Percentiles rank a stretch among this genome's conserved stretches.
These are phyloP conservation scores for Nibea coibor DNA, from an alignment of 2,113 vertebrate genomes.

Conservation along the genomic window DNA sequence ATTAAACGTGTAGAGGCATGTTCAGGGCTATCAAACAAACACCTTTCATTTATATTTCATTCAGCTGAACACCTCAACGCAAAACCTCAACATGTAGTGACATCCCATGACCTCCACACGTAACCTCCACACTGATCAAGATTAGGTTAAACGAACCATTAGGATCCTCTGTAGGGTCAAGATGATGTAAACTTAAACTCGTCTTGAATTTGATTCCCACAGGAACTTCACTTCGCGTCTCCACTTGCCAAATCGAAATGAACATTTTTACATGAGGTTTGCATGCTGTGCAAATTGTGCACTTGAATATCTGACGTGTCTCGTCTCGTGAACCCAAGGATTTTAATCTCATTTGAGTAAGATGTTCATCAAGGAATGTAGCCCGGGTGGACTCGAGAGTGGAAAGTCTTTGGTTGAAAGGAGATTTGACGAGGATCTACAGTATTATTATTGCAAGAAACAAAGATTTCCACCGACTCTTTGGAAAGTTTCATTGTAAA, in stretches of 20 bases:
- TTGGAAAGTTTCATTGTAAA: neutral
- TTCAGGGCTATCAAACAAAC: neutral
- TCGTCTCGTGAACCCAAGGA: neutral
- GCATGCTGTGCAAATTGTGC: slow-evolving; percentile 60
- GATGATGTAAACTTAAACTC: neutral
- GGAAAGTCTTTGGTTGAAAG: neutral
- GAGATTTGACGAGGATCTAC: neutral
- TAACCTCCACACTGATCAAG: slow-evolving; percentile 15
- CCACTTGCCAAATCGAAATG: neutral
- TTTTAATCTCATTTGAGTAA: slow-evolving; percentile 70
- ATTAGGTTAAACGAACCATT: slow-evolving; percentile 5
- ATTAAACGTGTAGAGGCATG: neutral
- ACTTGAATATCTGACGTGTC: neutral
- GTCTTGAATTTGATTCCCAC: neutral
- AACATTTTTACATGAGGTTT: slow-evolving; percentile 71
- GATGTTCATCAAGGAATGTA: neutral
- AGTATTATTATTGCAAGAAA: neutral
- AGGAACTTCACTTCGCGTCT: neutral
- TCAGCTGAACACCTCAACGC: neutral
- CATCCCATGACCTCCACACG: neutral
- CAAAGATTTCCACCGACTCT: neutral
- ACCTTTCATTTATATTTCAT: slow-evolving; percentile 32
- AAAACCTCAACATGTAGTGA: slow-evolving; percentile 6
- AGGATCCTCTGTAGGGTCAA: neutral
- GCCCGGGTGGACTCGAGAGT: neutral